Percentiles rank a stretch among this genome's conserved stretches.
Evolutionary conservation across 2,888 invertebrate genomes (phyloP).

Genomic region (Nycteola revayana): DNA sequence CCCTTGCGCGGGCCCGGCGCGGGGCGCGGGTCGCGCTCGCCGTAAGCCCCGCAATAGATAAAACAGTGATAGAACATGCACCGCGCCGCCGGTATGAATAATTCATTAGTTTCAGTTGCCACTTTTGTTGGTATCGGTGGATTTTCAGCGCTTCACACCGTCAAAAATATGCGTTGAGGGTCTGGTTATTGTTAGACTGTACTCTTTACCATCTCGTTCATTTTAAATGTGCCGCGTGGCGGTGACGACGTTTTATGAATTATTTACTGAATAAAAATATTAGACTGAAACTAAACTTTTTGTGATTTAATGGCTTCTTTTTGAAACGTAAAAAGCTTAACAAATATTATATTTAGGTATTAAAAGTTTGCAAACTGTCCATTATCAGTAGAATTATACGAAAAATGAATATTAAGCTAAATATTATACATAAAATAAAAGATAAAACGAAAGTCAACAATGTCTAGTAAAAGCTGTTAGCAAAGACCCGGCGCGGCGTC

Average conservation of each 20-base stretch:
- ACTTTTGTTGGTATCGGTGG: conserved; percentile 81
- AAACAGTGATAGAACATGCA: conserved; percentile 83
- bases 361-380: too few relatives aligned
- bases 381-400: too few relatives aligned
- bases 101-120: conserved; percentile 82
- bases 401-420: too few relatives aligned
- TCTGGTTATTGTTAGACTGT: conserved; percentile 69
- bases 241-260: conserved; percentile 38
- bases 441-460: conserved; percentile 33
- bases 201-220: conserved; percentile 59
- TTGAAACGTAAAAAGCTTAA: too few relatives aligned
- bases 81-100: conserved; percentile 79
- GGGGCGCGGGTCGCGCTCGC: conserved; percentile 53
- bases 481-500: conserved; percentile 24
- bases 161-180: conserved; percentile 76
- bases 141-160: conserved; percentile 79
- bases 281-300: too few relatives aligned
- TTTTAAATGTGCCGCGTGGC: conserved; percentile 49
- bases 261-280: conserved; percentile 37
- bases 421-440: too few relatives aligned
- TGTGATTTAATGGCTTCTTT: not conserved
- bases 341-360: too few relatives aligned
- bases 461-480: conserved; percentile 39
- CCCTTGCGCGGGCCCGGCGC: conserved; percentile 62
- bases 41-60: conserved; percentile 79